A percentile compares a stretch with the other conserved stretches of the same genome.
phyloP scores from a whole-genome alignment of 1,140 invertebrate genomes.

The Microvelia longipes region DNA sequence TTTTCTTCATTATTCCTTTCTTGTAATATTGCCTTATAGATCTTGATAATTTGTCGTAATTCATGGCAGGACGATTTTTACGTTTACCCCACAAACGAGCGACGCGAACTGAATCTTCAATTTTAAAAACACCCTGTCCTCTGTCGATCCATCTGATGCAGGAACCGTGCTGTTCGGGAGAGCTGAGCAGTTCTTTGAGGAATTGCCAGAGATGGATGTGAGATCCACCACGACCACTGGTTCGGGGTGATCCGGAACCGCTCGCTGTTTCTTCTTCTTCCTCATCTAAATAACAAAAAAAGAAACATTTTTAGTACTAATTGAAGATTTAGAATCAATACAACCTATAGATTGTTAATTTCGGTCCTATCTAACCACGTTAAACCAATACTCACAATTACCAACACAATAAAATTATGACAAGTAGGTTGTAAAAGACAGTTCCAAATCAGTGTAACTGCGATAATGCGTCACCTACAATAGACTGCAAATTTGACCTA shows the following conservation, averaged over 20 bases:
- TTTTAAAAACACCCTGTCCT: slow-evolving; percentile 91
- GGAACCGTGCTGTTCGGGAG: slow-evolving; percentile 69
- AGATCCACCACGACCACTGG: slow-evolving; percentile 38
- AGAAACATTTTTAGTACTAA: neutral
- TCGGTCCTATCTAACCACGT: neutral
- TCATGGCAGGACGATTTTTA: slow-evolving; percentile 97
- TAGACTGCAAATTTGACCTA: too few relatives aligned
- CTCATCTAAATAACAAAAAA: slow-evolving; percentile 35
- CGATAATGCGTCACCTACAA: too few relatives aligned
- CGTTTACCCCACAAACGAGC: slow-evolving; percentile 90
- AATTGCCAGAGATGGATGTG: slow-evolving; percentile 99
- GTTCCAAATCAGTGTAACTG: too few relatives aligned
- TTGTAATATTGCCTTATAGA: slow-evolving; percentile 99
- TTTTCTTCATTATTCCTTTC: slow-evolving; percentile 99
- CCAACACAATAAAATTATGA: too few relatives aligned
- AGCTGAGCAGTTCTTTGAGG: slow-evolving; percentile 82
- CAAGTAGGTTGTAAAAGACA: too few relatives aligned
- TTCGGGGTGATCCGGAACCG: slow-evolving; percentile 21
- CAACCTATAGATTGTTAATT: neutral
- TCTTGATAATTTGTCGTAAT: slow-evolving; percentile 96
- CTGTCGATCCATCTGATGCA: slow-evolving; percentile 95
- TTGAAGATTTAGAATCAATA: neutral
- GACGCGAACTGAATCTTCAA: slow-evolving; percentile 92
- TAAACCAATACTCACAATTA: neutral
- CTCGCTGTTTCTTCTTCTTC: slow-evolving; percentile 34